Base-by-base conservation (phyloP, 1,140 invertebrate species). In the Nasonia giraulti region DNA sequence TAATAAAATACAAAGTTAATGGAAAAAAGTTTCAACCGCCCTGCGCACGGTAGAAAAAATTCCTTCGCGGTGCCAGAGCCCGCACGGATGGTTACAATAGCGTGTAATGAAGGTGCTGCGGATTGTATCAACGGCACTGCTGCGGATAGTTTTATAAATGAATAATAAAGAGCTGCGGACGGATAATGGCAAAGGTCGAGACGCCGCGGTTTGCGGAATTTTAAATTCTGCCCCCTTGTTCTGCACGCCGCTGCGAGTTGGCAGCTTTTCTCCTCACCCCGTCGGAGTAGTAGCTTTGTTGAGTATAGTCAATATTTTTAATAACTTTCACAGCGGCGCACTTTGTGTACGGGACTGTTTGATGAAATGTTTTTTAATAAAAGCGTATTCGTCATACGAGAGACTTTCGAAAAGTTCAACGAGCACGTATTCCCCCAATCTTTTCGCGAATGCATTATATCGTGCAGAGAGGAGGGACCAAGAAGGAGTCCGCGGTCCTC, bases 1-100 rank as follows among this genome's bases (percentile, higher is more conserved):
- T 75, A 75, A 75, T 75, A 44, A 75, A 75, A 75, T 75, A 40
- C 73, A 75, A 75, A 75, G 73, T 75, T 75, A 75, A 75, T 75
- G 73, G 73, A 44, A 75, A 75, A 44, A 44, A 75, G 80, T 73
- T 50, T 55, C 55, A 33, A 44, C 47, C 33, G 47, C 6, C 27
- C 1, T 27, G 27, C n/a, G 6, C 33, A 3, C 3, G 55, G 10
- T 55, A 79, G 27, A 27, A 55, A 55, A 79, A 55, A 79, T 55
- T 66, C 11, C 23, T n/a, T 20, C 73, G 4, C 20, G 17, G 37
- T 5, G 27, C 23, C 27, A 27, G 2, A 62, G 55, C 55, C 0
- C 23, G 23, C 8, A 71, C 27, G 27, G 14, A 66, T 17, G 71
- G 27, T 44, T 33, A 75, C 33, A 75, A 75, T 75, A 10, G 73